Conservation (phyloP, 2,888 invertebrate genomes). For the Charanyca ferruginea region DNA sequence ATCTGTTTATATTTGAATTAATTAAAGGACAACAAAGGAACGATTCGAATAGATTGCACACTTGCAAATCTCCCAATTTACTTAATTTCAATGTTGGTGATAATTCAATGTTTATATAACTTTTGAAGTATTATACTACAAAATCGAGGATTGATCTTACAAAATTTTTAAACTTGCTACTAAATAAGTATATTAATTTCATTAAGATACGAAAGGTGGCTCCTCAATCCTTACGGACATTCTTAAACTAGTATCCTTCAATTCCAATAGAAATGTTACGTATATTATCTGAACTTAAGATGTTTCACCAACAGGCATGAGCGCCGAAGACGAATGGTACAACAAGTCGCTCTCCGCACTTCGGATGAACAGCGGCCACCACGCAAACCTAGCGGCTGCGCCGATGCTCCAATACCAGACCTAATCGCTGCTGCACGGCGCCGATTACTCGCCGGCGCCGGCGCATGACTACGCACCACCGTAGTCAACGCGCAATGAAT, state of each 20-base stretch:
- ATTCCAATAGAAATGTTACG: background rate
- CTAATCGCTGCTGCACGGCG: slow-evolving; percentile 94
- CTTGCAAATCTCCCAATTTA: too few species aligned
- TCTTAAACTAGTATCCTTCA: too few species aligned
- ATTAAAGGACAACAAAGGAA: background rate
- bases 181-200: too few species aligned
- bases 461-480: slow-evolving; percentile 88
- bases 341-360: slow-evolving; percentile 99
- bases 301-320: slow-evolving; percentile 94
- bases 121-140: too few species aligned
- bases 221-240: too few species aligned
- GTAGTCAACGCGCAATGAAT: slow-evolving; percentile 70
- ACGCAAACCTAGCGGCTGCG: slow-evolving; percentile 98
- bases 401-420: slow-evolving; percentile 99
- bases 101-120: too few species aligned
- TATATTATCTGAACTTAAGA: background rate
- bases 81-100: too few species aligned
- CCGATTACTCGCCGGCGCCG: slow-evolving; percentile 89
- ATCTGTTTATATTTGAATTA: background rate
- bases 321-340: slow-evolving; percentile 99
- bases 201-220: too few species aligned
- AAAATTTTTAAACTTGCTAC: too few species aligned
- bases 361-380: slow-evolving; percentile 98
- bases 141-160: too few species aligned
- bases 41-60: too few species aligned